A percentile compares a stretch with the other conserved stretches of the same genome.
phyloP scores from a whole-genome alignment of 1,140 invertebrate genomes.

The Gerris buenoi region DNA sequence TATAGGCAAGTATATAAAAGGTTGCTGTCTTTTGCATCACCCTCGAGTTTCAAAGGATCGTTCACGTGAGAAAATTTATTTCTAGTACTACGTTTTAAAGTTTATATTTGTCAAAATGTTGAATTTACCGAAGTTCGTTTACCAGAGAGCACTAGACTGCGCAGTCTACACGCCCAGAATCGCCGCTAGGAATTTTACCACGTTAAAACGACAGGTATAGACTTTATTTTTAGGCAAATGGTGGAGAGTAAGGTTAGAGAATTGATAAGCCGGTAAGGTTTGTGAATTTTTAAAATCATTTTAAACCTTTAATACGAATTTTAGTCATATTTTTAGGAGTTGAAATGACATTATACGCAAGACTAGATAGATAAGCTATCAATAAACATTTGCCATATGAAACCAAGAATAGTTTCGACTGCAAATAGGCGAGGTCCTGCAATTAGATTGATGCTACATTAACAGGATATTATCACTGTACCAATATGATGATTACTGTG shows the following conservation, averaged over 20 bases:
- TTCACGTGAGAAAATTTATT: neutral
- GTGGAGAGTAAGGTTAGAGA: neutral
- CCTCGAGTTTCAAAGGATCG: neutral
- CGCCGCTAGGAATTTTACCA: neutral
- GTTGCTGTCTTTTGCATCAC: neutral
- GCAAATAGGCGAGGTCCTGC: too few species aligned
- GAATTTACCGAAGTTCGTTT: constrained; percentile 3
- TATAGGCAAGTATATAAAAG: neutral
- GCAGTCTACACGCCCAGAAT: constrained; percentile 1
- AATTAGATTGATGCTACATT: too few species aligned
- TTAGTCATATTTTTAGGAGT: too few species aligned
- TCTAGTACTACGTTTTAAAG: neutral
- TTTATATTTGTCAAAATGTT: constrained; percentile 6
- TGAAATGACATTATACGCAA: too few species aligned
- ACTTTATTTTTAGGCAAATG: neutral
- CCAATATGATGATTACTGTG: too few species aligned
- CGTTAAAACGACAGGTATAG: neutral
- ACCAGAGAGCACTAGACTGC: constrained; percentile 1
- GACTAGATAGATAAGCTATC: too few species aligned
- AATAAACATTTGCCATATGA: too few species aligned
- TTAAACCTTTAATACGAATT: too few species aligned
- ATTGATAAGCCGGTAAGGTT: neutral
- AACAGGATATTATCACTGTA: too few species aligned
- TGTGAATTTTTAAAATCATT: too few species aligned
- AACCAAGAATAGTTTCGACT: too few species aligned